phyloP scores from a whole-genome alignment of 2,888 invertebrate species.

The Rutpela maculata region DNA sequence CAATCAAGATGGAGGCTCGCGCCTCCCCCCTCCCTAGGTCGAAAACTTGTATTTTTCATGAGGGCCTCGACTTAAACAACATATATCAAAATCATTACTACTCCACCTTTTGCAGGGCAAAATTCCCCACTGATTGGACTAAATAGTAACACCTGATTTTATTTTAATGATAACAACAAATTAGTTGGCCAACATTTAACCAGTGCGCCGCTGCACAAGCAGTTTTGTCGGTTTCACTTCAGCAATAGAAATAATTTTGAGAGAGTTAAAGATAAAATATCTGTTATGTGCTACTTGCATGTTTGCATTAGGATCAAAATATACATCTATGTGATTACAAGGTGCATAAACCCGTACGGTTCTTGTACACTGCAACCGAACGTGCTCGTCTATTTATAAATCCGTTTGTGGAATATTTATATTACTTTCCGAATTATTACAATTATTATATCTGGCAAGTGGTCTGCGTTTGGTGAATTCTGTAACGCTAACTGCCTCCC shows the following conservation, averaged over 20 bases:
- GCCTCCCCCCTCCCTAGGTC: no score
- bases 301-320: not conserved
- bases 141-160: no score
- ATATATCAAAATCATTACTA: no score
- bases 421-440: not conserved
- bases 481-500: not conserved
- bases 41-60: no score
- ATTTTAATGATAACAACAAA: no score
- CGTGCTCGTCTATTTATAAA: not conserved
- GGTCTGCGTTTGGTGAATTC: not conserved
- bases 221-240: not conserved
- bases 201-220: not conserved
- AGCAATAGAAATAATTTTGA: not conserved
- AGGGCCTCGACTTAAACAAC: no score
- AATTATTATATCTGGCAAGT: not conserved
- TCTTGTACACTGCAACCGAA: not conserved
- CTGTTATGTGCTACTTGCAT: not conserved
- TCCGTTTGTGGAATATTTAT: not conserved
- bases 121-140: no score
- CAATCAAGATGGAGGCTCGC: no score
- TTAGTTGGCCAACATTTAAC: not conserved
- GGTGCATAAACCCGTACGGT: not conserved
- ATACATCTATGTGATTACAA: slow-evolving; percentile 2
- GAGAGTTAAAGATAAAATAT: not conserved
- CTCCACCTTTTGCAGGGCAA: no score